Evolutionary conservation across 2,797 vertebrate species (phyloP), one percentile per base, ranked within the genome.

Genomic region (Chrysocyon brachyurus): DNA sequence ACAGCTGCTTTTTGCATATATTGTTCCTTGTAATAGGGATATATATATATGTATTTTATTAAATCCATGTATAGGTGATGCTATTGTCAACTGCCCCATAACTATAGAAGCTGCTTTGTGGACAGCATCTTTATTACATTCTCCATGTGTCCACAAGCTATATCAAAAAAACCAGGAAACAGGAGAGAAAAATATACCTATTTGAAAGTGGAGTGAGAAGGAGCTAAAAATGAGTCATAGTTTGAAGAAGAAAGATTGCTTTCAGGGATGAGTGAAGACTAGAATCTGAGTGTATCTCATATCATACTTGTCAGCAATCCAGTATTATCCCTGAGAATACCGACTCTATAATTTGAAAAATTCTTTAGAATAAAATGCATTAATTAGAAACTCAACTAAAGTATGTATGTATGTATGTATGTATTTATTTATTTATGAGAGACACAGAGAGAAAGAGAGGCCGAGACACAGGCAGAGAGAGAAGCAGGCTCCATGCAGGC

Each of bases 81-180:
- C 59, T 54, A 15, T 4, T 66, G 56, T 84, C 52, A 73, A 2
- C 31, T 82, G 19, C 73, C 52, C 31, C 66, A 36, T 77, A 73
- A 33, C 79, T 54, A 22, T 33, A 78, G 49, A 87, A 52, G 24
- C 26, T 72, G 57, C 66, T 85, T 40, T 90, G 66, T 87, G 86
- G 31, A 46, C 21, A 63, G 26, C 46, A 7, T 68, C 82, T 91
- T 86, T 63, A 52, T 87, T 56, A 26, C 0, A 4, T 24, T 89
- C 31, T 61, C 9, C 10, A 6, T 40, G 46, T 91, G 17, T 94
- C 11, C 19, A 61, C 8, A 56, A 92, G 66, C 54, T 16, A 0
- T 66, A 24, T 88, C 52, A 90, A 49, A 78, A 94, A 88, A 36
- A n/a, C 14, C 85, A 96, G 68, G 83, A 59, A 94, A 52, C 0